Base-by-base conservation (phyloP, 2,888 invertebrate species). In the Chromoteleia sp. region DNA sequence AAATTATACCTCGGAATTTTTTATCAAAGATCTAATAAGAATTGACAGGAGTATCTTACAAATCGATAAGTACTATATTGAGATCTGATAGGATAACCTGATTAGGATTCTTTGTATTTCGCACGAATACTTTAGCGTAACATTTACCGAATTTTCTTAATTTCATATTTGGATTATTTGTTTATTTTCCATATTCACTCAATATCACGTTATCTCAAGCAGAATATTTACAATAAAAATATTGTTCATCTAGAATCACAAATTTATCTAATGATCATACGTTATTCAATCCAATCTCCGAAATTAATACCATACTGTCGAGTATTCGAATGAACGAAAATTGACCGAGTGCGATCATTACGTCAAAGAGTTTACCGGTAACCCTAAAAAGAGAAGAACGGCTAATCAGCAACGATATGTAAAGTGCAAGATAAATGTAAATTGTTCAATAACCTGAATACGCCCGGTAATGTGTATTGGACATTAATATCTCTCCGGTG, bases 401-500 rank as follows among this genome's bases (percentile, higher is more conserved):
- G 19, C 39, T 30, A 54, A 54, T 54, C 43, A 43, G 8, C 14
- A 41, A 10, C 15, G 43, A 54, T 54, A 54, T 54, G 43, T 43
- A 19, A 68, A 54, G 30, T 10, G 54, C 43, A 68, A 56, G 19
- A 56, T 68, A 52, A 68, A 68, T 68, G 68, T 30, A 56, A 68
- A 56, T 68, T 68, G 56, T 56, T 68, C 43, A 56, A 56, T 45
- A 56, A 68, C 33, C 45, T 36, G 45, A n/a, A 33, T 52, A 17
- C 30, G 33, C 14, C 41, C 5, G 7, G 65, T 52, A 52, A 25
- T 61, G 48, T 48, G 48, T 65, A 56, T 58, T 65, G 67, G 52
- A 43, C 59, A 45, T 54, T 33, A 76, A 76, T 76, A 76, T 61
- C 59, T 21, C 45, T 33, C 14, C 2, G 21, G 21, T 8, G 48